Evolutionary conservation across 2,888 invertebrate species (phyloP), one percentile per base, ranked within the genome.

Genomic region (Thereva nobilitata): DNA sequence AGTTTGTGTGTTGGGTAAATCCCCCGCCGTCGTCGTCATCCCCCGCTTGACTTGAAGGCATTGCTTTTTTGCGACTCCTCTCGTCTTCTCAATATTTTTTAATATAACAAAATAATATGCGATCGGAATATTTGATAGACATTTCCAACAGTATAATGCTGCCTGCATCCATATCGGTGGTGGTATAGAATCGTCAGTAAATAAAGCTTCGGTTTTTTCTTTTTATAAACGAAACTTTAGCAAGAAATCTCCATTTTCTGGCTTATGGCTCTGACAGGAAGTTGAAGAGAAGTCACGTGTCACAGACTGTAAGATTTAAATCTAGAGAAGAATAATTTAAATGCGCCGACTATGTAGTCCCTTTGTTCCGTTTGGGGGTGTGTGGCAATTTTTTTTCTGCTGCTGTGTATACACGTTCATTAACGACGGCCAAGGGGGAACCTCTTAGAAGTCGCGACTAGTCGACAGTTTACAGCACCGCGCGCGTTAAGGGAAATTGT

Each of bases 41-140:
- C 40, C 5, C 37, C n/a, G 49, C 5, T 49, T 49, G 9, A 9
- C 7, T 49, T n/a, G n/a, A 9, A 49, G 52, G 52, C 35, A 52
- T 34, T 2, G 23, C 52, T 52, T 53, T n/a, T n/a, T 53, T 35
- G 53, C 37, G 37, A 53, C 37, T 50, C 40, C 8, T 23, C 12
- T 12, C 38, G 55, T 55, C 38, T 42, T 41, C 57, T 12, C 34
- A 37, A 41, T 37, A 41, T 50, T 50, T 61, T 61, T 61, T 61
- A 40, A 61, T 61, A 41, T 50, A 50, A 66, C 59, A 68, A 68
- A 68, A 59, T 66, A 68, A 66, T 66, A 68, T 66, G 65, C 65
- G 68, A 68, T 66, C 68, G 54, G 65, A 68, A 68, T 68, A 61
- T 55, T 68, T 68, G 68, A 68, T 68, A 65, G 47, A 55, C 59